A percentile compares a stretch with the other conserved stretches of the same genome.
phyloP scores from a whole-genome alignment of 2,113 vertebrate species.

The Ctenomys sociabilis region DNA sequence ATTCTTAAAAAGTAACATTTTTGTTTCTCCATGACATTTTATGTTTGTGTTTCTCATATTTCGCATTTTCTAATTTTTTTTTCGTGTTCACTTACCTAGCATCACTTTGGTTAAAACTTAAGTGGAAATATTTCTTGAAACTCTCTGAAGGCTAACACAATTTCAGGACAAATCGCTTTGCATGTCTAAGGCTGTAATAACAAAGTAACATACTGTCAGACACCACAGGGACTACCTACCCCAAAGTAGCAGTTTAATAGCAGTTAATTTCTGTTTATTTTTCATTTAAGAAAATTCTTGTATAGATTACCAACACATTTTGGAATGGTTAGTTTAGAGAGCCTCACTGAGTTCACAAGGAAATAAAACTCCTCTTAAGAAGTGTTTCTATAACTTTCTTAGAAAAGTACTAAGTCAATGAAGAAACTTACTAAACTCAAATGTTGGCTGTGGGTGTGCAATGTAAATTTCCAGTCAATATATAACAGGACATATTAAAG shows the following conservation, averaged over 20 bases:
- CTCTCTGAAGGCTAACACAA: constrained; percentile 11
- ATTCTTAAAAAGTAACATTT: background rate
- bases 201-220: background rate
- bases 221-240: background rate
- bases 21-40: background rate
- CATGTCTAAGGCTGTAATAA: constrained; percentile 26
- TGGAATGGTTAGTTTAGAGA: background rate
- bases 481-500: background rate
- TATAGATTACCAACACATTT: background rate
- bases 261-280: background rate
- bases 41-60: background rate
- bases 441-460: background rate
- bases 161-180: constrained; percentile 54
- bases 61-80: background rate
- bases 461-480: background rate
- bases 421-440: constrained; percentile 1
- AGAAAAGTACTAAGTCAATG: background rate
- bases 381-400: background rate
- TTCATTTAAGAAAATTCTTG: background rate
- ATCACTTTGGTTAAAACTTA: constrained; percentile 17
- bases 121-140: background rate
- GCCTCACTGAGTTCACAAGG: background rate
- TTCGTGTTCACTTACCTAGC: background rate
- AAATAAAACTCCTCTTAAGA: constrained; percentile 12
- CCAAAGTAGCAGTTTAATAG: constrained; percentile 7